Evolutionary conservation across 2,888 invertebrate species (phyloP), one percentile per base, ranked within the genome.

Genomic region (Heliconius ethilla): DNA sequence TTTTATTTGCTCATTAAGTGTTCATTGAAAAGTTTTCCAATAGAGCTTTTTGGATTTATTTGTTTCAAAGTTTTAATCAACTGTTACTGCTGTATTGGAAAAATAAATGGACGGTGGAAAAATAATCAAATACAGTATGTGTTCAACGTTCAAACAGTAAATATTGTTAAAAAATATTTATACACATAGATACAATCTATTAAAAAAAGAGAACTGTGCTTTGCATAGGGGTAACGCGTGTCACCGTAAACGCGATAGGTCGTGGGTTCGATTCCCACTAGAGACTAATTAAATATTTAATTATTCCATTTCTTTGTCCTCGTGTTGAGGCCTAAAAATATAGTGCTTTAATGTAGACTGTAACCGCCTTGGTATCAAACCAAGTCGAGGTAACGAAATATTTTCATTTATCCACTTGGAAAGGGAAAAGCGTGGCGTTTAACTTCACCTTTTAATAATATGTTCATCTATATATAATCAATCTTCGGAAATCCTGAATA

Each of bases 61-160:
- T 72, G n/a, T 72, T 72, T n/a, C 13, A n/a, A 72, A 72, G 1
- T 59, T 55, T 72, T 55, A 72, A 72, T 72, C 70, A 72, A 72
- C 70, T 33, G 55, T 59, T 72, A 55, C 29, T 69, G 37, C 40
- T n/a, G 29, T 70, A 55, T 55, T n/a, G 55, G 33, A 11, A 6
- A 55, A 55, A 72, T 55, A 72, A 55, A 72, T 72, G n/a, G 11
- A 59, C 55, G 7, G n/a, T n/a, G 70, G 37, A 70, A 29, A 72
- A 72, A 59, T 55, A 59, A 72, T 72, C 29, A 59, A 72, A 55
- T 6, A 51, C 18, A 29, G 51, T 29, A 55, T 55, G 55, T 33
- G 33, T n/a, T 5, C 9, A 55, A 55, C 51, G 11, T 70, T 70
- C 29, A 70, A 55, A 70, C 1, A 11, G 27, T 5, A 51, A 29